Evolutionary conservation across 64 coral and sea anemone genomes (phyloP), one percentile per base, ranked within the genome.

Genomic region (Actinia equina): DNA sequence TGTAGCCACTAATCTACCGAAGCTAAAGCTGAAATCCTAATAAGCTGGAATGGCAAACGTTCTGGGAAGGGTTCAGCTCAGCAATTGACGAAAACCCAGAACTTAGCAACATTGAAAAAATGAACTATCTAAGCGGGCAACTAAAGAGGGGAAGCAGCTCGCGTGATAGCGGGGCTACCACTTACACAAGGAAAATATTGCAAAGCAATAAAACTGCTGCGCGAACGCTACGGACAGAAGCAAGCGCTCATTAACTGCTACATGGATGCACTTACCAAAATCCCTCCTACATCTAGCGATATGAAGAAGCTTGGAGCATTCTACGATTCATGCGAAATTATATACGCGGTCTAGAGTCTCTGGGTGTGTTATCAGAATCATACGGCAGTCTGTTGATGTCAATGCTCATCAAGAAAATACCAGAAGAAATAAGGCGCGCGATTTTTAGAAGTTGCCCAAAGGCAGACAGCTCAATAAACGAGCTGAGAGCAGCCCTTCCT

Each of bases 311-410:
- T 87, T 80, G 17, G 76, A 22, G 56, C 37, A 80, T 86, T 91
- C 69, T 87, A 87, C 77, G 77, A 91, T 52, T 67, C 45, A 46
- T 91, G 77, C 45, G 85, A 91, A 71, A 30, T 7, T 86, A 94
- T 20, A 86, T 87, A 69, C 84, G 77, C 45, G 90, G 84, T 18
- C 84, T 83, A 52, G 85, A 92, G 78, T 18, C 77, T 67, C 78
- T 83, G 42, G 77, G 84, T 44, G 77, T 92, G n/a, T 46, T 52
- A 43, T 87, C 77, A 0, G 77, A 92, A 82, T 87, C 90, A 41
- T 92, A 87, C 49, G 90, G 90, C 25, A 92, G 77, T 37, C 81
- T 92, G 23, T 12, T 87, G 30, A 92, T 92, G 27, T 84, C 84
- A 60, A 87, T 86, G 60, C 85, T 87, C 27, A 27, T 87, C 22